Percentiles rank a stretch among this genome's conserved stretches.
Evolutionary conservation across 2,888 invertebrate species (phyloP).

Genomic region (Heteromurus nitidus): DNA sequence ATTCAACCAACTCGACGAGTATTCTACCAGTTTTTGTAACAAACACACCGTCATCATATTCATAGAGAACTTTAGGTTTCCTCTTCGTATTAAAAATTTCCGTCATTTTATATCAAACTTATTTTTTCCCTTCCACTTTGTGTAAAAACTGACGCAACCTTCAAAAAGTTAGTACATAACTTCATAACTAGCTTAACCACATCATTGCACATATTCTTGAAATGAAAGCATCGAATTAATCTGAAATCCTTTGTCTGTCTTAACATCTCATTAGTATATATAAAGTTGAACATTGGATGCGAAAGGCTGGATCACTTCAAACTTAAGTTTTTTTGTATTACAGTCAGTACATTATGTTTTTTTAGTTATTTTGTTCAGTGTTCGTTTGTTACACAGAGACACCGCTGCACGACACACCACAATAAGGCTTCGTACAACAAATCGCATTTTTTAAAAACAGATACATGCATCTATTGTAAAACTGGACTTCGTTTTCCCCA

Average conservation of each 20-base stretch:
- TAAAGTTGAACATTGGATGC: background rate
- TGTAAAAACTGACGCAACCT: constrained; percentile 19
- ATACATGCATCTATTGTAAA: no score
- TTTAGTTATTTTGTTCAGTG: no score
- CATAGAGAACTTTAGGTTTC: background rate
- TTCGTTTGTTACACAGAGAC: no score
- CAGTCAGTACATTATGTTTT: no score
- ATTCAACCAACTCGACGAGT: constrained; percentile 29
- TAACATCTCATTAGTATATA: no score
- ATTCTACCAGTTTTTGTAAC: constrained; percentile 31
- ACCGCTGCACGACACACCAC: no score
- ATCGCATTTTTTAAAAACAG: no score
- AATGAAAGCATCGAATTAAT: background rate
- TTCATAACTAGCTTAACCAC: background rate
- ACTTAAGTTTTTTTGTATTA: no score
- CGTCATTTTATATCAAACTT: constrained; percentile 9
- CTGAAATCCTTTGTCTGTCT: no score
- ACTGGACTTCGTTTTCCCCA: no score
- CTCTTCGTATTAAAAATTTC: background rate
- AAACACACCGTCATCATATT: constrained; percentile 22
- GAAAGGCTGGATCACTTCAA: constrained; percentile 15
- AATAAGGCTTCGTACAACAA: no score
- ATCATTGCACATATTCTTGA: background rate
- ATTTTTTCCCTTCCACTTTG: no score
- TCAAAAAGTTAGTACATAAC: constrained; percentile 12